These are phyloP conservation scores for Stenodera caucasica DNA, from an alignment of 2,888 invertebrate genomes.

Conservation along the genomic window DNA sequence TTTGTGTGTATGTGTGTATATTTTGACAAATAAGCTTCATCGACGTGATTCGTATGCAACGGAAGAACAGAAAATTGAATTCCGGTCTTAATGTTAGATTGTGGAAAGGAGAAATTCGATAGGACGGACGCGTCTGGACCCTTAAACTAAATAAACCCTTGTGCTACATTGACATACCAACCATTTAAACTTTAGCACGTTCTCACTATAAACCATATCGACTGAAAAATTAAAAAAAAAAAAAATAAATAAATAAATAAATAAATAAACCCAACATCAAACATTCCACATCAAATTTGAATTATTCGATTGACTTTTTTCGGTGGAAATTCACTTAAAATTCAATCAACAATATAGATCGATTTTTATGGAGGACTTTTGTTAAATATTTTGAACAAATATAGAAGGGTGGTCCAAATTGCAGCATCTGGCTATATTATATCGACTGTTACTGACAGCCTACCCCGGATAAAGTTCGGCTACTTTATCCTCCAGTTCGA, in stretches of 20 bases:
- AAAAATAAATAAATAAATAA: slow-evolving; percentile 6
- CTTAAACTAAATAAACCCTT: slow-evolving; percentile 35
- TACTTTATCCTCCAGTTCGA: neutral
- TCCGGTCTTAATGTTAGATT: slow-evolving; percentile 42
- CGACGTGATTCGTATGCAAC: slow-evolving; percentile 43
- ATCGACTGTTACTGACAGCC: neutral
- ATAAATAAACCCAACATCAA: neutral
- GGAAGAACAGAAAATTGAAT: slow-evolving; percentile 46
- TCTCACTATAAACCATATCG: slow-evolving; percentile 30
- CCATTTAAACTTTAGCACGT: slow-evolving; percentile 32
- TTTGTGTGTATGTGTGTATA: neutral
- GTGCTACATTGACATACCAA: slow-evolving; percentile 24
- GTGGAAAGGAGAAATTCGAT: slow-evolving; percentile 40
- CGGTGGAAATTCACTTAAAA: neutral
- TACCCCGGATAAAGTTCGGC: neutral
- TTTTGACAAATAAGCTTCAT: slow-evolving; percentile 32
- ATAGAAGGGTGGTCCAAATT: neutral
- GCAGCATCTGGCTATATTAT: neutral
- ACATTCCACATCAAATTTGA: neutral
- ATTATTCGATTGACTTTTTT: neutral
- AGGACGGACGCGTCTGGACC: slow-evolving; percentile 36
- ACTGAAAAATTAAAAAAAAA: slow-evolving; percentile 27
- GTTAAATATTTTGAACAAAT: neutral
- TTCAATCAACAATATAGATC: neutral
- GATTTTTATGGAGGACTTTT: neutral